These are phyloP conservation scores for Augiades crinisus DNA, from an alignment of 2,888 invertebrate species.

Conservation along the genomic window DNA sequence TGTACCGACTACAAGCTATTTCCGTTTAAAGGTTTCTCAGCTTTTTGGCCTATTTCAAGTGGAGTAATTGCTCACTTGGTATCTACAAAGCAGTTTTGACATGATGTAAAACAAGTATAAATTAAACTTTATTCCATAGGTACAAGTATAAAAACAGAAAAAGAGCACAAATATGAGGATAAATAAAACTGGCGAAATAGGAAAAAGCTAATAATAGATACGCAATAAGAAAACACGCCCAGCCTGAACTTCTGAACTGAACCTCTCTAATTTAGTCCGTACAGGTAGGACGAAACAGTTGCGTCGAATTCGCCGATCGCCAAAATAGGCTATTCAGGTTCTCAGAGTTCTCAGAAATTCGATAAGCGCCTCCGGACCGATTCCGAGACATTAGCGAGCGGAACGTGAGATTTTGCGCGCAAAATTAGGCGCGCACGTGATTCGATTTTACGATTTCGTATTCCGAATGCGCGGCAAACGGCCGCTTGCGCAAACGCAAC, in stretches of 20 bases:
- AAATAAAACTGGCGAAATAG: too few relatives aligned
- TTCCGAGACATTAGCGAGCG: constrained; percentile 45
- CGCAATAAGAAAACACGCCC: background rate
- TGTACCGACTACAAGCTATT: background rate
- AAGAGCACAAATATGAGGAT: too few relatives aligned
- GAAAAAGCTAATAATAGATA: background rate
- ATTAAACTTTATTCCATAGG: too few relatives aligned
- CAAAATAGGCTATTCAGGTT: constrained; percentile 25
- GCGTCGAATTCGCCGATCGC: constrained; percentile 9
- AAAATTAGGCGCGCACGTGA: constrained; percentile 54
- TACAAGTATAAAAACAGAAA: too few relatives aligned
- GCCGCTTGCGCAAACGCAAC: constrained; percentile 42
- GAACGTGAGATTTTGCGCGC: constrained; percentile 57
- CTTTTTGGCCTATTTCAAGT: background rate
- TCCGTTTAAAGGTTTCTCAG: background rate
- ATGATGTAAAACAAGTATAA: too few relatives aligned
- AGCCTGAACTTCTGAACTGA: too few relatives aligned
- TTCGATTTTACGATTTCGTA: constrained; percentile 51
- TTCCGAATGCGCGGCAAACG: constrained; percentile 42
- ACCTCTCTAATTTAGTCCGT: constrained; percentile 11
- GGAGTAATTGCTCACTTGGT: background rate
- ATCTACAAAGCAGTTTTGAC: background rate
- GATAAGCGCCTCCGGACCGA: constrained; percentile 29
- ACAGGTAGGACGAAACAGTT: constrained; percentile 5
- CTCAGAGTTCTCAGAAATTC: constrained; percentile 19